Evolutionary conservation across 2,113 vertebrate genomes (phyloP).

Genomic region (Mus spicilegus): DNA sequence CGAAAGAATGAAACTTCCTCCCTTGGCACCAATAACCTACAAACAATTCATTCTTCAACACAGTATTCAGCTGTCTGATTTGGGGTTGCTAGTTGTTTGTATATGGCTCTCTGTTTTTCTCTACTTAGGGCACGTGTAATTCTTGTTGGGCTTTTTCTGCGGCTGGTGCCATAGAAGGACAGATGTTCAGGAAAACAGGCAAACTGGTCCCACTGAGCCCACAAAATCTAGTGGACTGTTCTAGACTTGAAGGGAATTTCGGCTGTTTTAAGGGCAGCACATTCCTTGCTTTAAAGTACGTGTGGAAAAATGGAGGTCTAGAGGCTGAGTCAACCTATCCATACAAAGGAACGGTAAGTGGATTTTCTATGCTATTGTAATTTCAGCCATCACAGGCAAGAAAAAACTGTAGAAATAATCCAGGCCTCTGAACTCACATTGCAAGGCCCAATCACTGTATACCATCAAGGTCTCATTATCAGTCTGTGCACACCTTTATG

Average conservation of each 20-base stretch:
- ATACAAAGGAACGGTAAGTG: conserved; percentile 89
- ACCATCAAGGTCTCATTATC: not conserved
- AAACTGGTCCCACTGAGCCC: conserved; percentile 92
- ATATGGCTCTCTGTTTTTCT: not conserved
- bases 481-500: not conserved
- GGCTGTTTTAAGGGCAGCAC: conserved; percentile 93
- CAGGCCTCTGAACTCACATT: not conserved
- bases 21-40: not conserved
- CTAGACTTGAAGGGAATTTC: conserved; percentile 90
- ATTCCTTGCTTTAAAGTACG: conserved; percentile 94
- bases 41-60: not conserved
- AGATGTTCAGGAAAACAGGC: conserved; percentile 91
- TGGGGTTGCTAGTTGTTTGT: not conserved
- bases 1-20: not conserved
- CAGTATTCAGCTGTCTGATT: not conserved
- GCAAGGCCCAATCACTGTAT: not conserved
- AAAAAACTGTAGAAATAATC: not conserved
- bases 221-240: conserved; percentile 97
- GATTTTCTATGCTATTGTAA: not conserved
- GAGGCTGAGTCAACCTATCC: conserved; percentile 95
- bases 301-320: conserved; percentile 92
- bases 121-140: conserved; percentile 89
- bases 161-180: conserved; percentile 90
- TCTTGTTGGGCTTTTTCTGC: conserved; percentile 11
- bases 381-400: not conserved